Evolutionary conservation across 2,113 vertebrate genomes (phyloP), one percentile per base, ranked within the genome.

Genomic region (Nibea albiflora): DNA sequence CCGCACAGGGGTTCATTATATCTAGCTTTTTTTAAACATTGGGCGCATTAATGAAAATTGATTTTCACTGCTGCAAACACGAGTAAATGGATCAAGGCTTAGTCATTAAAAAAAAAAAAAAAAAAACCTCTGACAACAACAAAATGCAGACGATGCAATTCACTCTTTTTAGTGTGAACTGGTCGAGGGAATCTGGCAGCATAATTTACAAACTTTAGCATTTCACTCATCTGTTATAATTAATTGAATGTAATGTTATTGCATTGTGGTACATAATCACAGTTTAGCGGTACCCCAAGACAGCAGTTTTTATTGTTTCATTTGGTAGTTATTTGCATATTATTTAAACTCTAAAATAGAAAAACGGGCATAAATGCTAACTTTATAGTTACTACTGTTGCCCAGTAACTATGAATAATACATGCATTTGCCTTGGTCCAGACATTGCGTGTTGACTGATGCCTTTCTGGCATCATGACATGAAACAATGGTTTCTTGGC

Each of bases 31-130:
- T 65, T 62, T n/a, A 10, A 54, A 56, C 67, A 47, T 15, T 57
- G 17, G 16, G 7, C 49, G n/a, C 20, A 28, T 76, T 64, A 65
- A 71, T 63, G 12, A 65, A 16, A 71, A 81, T 72, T 31, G 46
- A 75, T 78, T 76, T 74, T 60, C 10, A 67, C 42, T 39, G 42
- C 19, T n/a, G 19, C 1, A 16, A 46, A 39, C 35, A 39, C 35
- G 4, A 26, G 39, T 17, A 66, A 35, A n/a, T 49, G 2, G 74
- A 17, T 16, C n/a, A 24, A 35, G 20, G 61, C 54, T 65, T 12
- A 15, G 19, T 73, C 11, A 15, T 61, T 62, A 26, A 3, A 24
- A 11, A 24, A 31, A 53, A 49, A 28, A n/a, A 22, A 50, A 17
- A 11, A 17, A 22, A 50, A 17, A 11, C 11, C 47, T 49, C 53